Base-by-base conservation (phyloP, 2,888 invertebrate species). In the Buathra laborator region DNA sequence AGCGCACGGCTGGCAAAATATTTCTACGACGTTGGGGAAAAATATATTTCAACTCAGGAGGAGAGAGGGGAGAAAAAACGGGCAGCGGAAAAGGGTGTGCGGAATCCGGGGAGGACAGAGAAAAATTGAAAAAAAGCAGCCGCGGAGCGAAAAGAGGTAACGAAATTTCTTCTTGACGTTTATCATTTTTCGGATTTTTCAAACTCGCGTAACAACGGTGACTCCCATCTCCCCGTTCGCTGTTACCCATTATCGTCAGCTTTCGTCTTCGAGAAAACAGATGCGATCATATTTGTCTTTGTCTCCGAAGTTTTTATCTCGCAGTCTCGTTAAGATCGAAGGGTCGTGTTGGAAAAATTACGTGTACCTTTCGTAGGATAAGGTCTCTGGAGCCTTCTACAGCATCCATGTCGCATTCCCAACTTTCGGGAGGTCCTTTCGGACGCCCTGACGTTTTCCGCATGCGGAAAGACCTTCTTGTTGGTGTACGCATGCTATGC, bases 11-110 rank as follows among this genome's bases (percentile, higher is more conserved):
- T 66, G 74, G 24, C 75, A 85, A 78, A 85, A 85, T 71, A 66
- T 85, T 75, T 56, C 68, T 48, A 62, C 71, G 76, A 83, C 79
- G 83, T 77, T 72, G 83, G 71, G 66, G 74, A 80, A 83, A 71
- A 81, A 72, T 82, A 72, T 80, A 76, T 83, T 83, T 62, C 76
- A 37, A 59, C 48, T 72, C 66, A 75, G 79, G 32, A 43, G 44
- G 51, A 46, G 32, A 37, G 78, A 48, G 14, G 44, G 14, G 29
- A 51, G n/a, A 29, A 43, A 46, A 32, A 56, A 56, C 12, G 32
- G 72, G 16, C 19, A 6, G 32, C 14, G 5, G n/a, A 51, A 44
- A 43, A 32, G 29, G 46, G 66, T 53, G 12, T n/a, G 75, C 37
- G 6, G 67, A 43, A 67, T 37, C 75, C 76, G 44, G 64, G 77